Conservation (phyloP, 2,888 invertebrate species). For the Habroteleia sp. region DNA sequence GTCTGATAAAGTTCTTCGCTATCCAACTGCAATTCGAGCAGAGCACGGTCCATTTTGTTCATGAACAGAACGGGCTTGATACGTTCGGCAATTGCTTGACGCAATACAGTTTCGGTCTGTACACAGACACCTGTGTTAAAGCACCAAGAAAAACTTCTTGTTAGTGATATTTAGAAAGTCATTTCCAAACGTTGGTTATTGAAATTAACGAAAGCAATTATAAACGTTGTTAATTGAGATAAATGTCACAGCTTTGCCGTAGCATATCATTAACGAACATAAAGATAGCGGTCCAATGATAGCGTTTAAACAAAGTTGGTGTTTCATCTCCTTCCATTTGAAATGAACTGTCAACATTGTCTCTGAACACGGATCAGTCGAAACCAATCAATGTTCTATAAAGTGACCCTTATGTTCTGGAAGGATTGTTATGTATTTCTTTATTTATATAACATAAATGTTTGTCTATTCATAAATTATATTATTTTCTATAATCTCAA, state of each 20-base stretch:
- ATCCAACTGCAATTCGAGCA: constrained; percentile 97
- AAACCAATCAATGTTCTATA: constrained; percentile 72
- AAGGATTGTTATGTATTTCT: constrained; percentile 43
- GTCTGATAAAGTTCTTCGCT: constrained; percentile 99
- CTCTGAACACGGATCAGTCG: constrained; percentile 71
- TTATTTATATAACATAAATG: too few species aligned
- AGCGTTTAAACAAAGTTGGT: constrained; percentile 85
- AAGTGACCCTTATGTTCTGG: constrained; percentile 71
- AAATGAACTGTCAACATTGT: constrained; percentile 84
- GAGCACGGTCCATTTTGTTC: constrained; percentile 99
- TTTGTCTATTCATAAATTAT: too few species aligned
- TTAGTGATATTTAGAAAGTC: constrained; percentile 85
- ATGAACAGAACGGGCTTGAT: constrained; percentile 99
- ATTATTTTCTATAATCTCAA: too few species aligned
- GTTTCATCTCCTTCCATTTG: constrained; percentile 85
- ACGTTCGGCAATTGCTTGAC: constrained; percentile 99
- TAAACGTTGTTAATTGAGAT: too few species aligned
- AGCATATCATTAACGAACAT: constrained; percentile 88
- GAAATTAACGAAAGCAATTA: not conserved
- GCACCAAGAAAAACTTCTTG: constrained; percentile 16
- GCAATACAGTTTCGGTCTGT: constrained; percentile 99
- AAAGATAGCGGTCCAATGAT: constrained; percentile 90
- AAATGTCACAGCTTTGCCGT: constrained; percentile 72
- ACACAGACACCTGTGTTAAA: constrained; percentile 93
- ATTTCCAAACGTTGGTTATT: not conserved